Base-by-base conservation (phyloP, 2,888 invertebrate species). In the Eupeodes luniger region DNA sequence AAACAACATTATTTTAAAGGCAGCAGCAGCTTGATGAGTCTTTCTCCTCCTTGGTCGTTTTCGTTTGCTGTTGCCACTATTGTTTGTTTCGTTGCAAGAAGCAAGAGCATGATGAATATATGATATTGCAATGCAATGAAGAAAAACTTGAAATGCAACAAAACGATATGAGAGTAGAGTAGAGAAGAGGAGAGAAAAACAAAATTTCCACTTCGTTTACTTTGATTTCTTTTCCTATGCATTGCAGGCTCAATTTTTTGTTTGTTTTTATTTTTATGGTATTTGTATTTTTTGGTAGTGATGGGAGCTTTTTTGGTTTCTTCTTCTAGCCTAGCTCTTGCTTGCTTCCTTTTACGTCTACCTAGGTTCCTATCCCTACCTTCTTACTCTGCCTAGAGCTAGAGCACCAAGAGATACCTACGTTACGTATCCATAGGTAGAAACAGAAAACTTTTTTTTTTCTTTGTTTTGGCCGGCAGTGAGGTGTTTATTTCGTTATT, bases 171-270 rank as follows among this genome's bases (percentile, higher is more conserved):
- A 27, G 27, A 27, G 27, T 27, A 3, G 27, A 27, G 27, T 27
- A 27, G 40, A 55, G 61, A 55, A 70, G 74, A 53, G 79, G 59
- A 74, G 74, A 69, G 51, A 82, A 75, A 57, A 27, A 27, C 27
- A 27, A 61, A 59, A 79, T 86, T 86, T 79, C 51, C 75, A 76
- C 76, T 76, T 69, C 53, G 82, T 82, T 82, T 82, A 64, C 44
- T 67, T 82, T 82, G 75, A 75, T 82, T 86, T 86, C 69, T 74
- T 86, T 19, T 57, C 27, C 36, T 70, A 55, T 55, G 40, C 53
- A 70, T 70, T 67, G 47, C 55, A 66, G 47, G 47, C 34, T 62
- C 11, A 55, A 4, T 44, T 44, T 75, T 64, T 70, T 66, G 53
- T 34, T 59, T 72, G 36, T 12, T 53, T 53, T 36, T 36, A 49